Evolutionary conservation across 2,888 invertebrate species (phyloP).

Genomic region (Sphecodes monilicornis): DNA sequence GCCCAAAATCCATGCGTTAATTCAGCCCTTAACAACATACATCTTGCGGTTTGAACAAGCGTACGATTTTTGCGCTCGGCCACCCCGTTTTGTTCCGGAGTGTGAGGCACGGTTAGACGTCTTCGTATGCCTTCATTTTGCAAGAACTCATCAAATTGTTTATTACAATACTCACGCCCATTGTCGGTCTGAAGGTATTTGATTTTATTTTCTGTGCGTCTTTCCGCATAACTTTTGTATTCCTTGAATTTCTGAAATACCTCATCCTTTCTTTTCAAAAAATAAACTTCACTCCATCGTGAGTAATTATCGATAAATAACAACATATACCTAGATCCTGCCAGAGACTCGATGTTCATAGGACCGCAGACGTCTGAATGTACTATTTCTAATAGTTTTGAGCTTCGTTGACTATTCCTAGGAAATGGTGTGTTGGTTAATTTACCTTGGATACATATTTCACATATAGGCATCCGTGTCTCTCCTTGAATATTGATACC

Average conservation of each 20-base stretch:
- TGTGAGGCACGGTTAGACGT: slow-evolving; percentile 14
- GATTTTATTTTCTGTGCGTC: neutral
- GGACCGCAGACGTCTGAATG: neutral
- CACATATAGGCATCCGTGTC: neutral
- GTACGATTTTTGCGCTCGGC: slow-evolving; percentile 32
- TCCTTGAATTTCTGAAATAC: slow-evolving; percentile 14
- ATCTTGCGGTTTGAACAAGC: slow-evolving; percentile 22
- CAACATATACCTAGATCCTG: slow-evolving; percentile 20
- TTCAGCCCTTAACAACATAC: slow-evolving; percentile 16
- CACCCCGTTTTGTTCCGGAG: slow-evolving; percentile 29
- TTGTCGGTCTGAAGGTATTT: slow-evolving; percentile 28
- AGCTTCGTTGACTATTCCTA: neutral
- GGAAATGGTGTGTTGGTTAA: slow-evolving; percentile 17
- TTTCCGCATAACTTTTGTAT: slow-evolving; percentile 25
- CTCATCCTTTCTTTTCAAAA: slow-evolving; percentile 19
- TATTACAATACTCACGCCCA: slow-evolving; percentile 31
- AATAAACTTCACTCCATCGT: slow-evolving; percentile 26
- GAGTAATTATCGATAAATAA: slow-evolving; percentile 42
- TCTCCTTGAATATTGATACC: slow-evolving; percentile 10
- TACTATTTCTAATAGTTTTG: slow-evolving; percentile 24
- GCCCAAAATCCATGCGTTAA: slow-evolving; percentile 41
- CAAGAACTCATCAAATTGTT: slow-evolving; percentile 17
- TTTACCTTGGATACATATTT: slow-evolving; percentile 27
- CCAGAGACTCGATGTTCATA: neutral
- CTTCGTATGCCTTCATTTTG: slow-evolving; percentile 21